Evolutionary conservation across 2,113 vertebrate genomes (phyloP), one percentile per base, ranked within the genome.

Genomic region (Strigops habroptila): DNA sequence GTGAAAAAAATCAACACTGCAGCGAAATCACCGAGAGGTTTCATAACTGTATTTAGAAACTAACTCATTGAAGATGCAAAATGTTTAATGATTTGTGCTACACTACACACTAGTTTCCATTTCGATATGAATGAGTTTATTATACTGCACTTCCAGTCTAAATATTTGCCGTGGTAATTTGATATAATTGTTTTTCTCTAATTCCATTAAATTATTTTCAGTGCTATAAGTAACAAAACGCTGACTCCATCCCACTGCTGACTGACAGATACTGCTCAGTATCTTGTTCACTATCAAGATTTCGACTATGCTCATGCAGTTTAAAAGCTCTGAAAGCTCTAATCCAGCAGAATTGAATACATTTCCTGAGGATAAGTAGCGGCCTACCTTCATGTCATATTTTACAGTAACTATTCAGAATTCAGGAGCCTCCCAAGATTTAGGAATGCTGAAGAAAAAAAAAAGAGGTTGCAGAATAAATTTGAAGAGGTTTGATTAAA

Each of bases 131-230:
- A 79, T 7, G 63, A 51, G n/a, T 69, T 92, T 85, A 80, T 92
- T 88, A 59, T 33, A 46, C 44, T 44, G 44, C 49, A 44, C 6
- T 87, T 67, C n/a, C 8, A 87, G 74, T 76, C 82, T 92, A 95
- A 94, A 55, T 88, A 83, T 44, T 90, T 96, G 81, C 84, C 90
- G 77, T 4, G 88, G 77, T 51, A 65, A 81, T 69, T 71, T 60
- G 78, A 67, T 74, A 44, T 63, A 67, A 92, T 86, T 95, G 33
- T 49, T 79, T 95, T 95, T 37, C 95, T 95, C 49, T 86, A 65
- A 90, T 94, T 96, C 87, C 77, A 80, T 82, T 92, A 93, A 96
- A 90, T 84, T 92, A 87, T 59, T 64, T 80, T 92, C 90, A 97
- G 24, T 82, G 35, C 39, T 77, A 1, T 17, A 59, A 84, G 79